These are phyloP conservation scores for Sympetrum striolatum DNA, from an alignment of 2,888 invertebrate species.

Conservation along the genomic window DNA sequence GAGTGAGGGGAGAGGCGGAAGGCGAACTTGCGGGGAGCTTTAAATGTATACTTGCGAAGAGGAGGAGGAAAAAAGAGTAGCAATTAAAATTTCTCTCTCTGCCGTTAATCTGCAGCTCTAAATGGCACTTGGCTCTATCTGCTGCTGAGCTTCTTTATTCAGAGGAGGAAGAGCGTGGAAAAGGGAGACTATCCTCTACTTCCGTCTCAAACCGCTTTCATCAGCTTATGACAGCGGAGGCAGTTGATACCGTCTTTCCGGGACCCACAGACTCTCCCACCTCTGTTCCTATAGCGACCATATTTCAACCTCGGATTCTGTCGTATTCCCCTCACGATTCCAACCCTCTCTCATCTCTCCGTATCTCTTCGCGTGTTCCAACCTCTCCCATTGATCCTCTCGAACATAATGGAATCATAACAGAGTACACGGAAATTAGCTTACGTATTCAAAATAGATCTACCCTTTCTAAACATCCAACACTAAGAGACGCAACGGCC, in stretches of 20 bases:
- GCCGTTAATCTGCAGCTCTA: neutral
- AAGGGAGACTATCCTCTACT: neutral
- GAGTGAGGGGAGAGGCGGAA: neutral
- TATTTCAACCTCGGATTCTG: neutral
- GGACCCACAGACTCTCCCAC: neutral
- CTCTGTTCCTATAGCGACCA: neutral
- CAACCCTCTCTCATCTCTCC: neutral
- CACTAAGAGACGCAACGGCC: too few species aligned
- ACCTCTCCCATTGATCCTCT: too few species aligned
- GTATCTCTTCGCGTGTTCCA: neutral
- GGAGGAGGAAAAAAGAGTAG: neutral
- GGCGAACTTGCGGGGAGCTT: neutral
- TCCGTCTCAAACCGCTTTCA: neutral
- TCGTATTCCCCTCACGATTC: neutral
- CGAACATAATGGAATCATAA: too few species aligned
- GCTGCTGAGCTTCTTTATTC: neutral
- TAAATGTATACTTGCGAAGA: neutral
- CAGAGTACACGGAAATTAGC: too few species aligned
- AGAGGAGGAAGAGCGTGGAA: neutral
- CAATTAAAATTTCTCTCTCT: neutral
- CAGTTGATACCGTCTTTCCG: neutral
- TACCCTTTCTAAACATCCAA: too few species aligned
- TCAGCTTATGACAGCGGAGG: neutral
- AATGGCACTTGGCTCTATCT: neutral
- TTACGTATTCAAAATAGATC: too few species aligned